Evolutionary conservation across 2,797 vertebrate species (phyloP), one percentile per base, ranked within the genome.

Genomic region (Acomys russatus): DNA sequence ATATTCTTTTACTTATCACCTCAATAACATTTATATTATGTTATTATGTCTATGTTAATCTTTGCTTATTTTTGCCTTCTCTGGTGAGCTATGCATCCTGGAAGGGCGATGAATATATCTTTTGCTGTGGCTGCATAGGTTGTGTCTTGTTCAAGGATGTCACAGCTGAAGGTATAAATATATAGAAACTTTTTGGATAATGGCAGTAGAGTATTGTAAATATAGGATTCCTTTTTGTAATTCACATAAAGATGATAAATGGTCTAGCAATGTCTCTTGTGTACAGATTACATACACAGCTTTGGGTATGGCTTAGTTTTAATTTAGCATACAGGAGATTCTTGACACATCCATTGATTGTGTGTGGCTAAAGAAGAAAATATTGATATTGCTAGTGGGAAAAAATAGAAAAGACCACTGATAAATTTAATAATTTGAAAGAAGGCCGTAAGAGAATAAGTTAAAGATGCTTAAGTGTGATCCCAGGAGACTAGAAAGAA

Each of bases 41-140:
- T 59, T 23, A 20, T 23, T 76, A 49, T 63, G 66, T 59, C 74
- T 66, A 90, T 92, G 63, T 63, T 63, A 22, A 70, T 86, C 2
- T 88, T 96, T 80, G 56, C 15, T 78, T 49, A 80, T 95, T 90
- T 90, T 89, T 92, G 38, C 77, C 63, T 92, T 83, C 28, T 94
- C 63, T 83, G 30, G 25, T 93, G 77, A n/a, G 93, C 92, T 85
- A 9, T 88, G 66, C 91, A 23, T 28, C 92, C 25, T 15, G 54
- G 22, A 96, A 79, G 51, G 90, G 5, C 25, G 95, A 94, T 71
- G 6, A 90, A 87, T 3, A 0, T 76, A 78, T 70, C n/a, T 87
- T 44, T 91, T 83, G 51, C n/a, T 64, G 35, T 18, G 82, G 68
- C 12, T 68, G 56, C 5, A 59, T 51, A 90, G 33, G 49, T 88